Conservation (phyloP, 2,888 invertebrate genomes). For the Bellardia pandia region DNA sequence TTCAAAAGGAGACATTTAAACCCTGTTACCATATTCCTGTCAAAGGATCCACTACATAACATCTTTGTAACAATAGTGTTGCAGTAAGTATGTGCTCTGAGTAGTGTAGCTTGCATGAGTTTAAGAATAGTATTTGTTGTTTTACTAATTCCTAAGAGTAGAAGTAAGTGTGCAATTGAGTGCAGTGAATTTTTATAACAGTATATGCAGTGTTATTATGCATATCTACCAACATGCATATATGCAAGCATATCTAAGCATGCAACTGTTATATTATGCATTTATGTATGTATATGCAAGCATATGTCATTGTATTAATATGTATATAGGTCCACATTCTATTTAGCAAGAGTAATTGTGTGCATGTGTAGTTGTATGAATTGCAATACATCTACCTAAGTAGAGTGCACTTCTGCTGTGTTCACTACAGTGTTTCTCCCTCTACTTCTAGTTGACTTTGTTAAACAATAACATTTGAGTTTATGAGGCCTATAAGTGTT, state of each 20-base stretch:
- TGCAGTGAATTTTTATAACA: slow-evolving; percentile 45
- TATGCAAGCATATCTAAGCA: slow-evolving; percentile 19
- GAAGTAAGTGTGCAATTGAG: slow-evolving; percentile 50
- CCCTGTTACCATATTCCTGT: neutral
- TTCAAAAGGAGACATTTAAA: neutral
- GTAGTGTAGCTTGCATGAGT: neutral
- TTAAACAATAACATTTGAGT: slow-evolving; percentile 70
- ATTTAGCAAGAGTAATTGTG: slow-evolving; percentile 32
- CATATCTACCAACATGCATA: slow-evolving; percentile 7
- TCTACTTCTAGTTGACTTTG: slow-evolving; percentile 67
- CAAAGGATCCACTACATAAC: neutral
- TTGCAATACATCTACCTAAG: slow-evolving; percentile 11
- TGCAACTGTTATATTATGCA: slow-evolving; percentile 21
- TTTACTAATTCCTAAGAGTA: slow-evolving; percentile 41
- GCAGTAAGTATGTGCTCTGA: neutral
- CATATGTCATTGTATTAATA: slow-evolving; percentile 38
- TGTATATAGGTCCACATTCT: slow-evolving; percentile 2
- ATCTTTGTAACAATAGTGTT: neutral
- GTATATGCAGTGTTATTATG: slow-evolving; percentile 26
- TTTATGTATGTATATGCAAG: slow-evolving; percentile 32
- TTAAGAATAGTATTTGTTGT: slow-evolving; percentile 22
- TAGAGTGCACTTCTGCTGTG: slow-evolving; percentile 28
- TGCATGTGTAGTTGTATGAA: slow-evolving; percentile 23
- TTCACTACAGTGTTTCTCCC: slow-evolving; percentile 23
- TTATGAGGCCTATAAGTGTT: slow-evolving; percentile 70